These are phyloP conservation scores for Palythoa grandiflora DNA, from an alignment of 92 coral and sea anemone genomes.

Conservation along the genomic window DNA sequence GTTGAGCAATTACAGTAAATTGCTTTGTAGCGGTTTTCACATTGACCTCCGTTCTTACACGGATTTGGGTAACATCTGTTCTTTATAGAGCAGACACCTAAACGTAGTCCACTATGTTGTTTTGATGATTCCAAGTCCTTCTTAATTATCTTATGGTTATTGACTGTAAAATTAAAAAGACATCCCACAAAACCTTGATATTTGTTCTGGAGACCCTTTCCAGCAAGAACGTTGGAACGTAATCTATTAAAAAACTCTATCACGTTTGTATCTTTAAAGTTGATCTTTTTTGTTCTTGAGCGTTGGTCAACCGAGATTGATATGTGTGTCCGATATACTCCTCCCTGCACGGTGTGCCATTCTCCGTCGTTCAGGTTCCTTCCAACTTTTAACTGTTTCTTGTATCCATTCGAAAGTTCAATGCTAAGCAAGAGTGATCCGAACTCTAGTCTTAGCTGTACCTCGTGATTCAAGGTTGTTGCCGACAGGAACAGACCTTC, in stretches of 20 bases:
- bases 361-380: conserved; percentile 80
- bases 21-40: conserved; percentile 69
- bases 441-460: conserved; percentile 66
- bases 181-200: conserved; percentile 91
- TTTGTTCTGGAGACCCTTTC: conserved; percentile 43
- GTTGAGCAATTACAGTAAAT: conserved; percentile 72
- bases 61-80: conserved; percentile 83
- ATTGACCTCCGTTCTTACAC: conserved; percentile 73
- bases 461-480: conserved; percentile 64
- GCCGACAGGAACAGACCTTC: conserved; percentile 81
- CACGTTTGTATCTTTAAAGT: conserved; percentile 48
- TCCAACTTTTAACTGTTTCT: conserved; percentile 60
- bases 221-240: conserved; percentile 75
- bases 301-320: conserved; percentile 49
- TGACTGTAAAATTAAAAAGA: conserved; percentile 76
- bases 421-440: conserved; percentile 75
- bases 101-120: conserved; percentile 39
- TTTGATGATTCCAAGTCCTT: conserved; percentile 47
- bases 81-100: conserved; percentile 56
- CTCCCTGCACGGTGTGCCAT: conserved; percentile 91
- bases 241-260: conserved; percentile 68
- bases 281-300: not conserved
- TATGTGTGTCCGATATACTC: conserved; percentile 48
- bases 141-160: conserved; percentile 61
- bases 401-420: conserved; percentile 70